Percentiles rank a stretch among this genome's conserved stretches.
Evolutionary conservation across 2,797 vertebrate genomes (phyloP).

Genomic region (Molossus molossus): DNA sequence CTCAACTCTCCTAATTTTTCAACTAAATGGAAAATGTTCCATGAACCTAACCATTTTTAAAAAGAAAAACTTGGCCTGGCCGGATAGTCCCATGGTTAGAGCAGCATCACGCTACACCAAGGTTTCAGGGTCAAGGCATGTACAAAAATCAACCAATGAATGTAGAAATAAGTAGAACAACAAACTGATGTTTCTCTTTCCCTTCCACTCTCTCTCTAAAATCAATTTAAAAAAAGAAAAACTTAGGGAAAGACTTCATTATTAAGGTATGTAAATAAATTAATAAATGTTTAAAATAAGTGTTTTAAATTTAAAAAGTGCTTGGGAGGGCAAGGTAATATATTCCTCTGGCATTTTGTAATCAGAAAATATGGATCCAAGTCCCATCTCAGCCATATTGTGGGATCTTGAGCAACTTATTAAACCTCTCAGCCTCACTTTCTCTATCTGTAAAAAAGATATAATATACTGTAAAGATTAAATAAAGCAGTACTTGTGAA

Average conservation of each 20-base stretch:
- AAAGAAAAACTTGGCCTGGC: not conserved
- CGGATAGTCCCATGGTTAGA: not conserved
- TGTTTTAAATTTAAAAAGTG: not conserved
- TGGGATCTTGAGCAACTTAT: constrained; percentile 2
- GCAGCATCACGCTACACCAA: not conserved
- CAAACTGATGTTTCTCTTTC: not conserved
- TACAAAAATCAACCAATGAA: not conserved
- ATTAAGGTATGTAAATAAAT: not conserved
- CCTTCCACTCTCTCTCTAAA: not conserved
- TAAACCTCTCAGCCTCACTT: constrained; percentile 39
- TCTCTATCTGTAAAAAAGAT: constrained; percentile 41
- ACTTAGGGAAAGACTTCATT: not conserved
- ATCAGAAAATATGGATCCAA: constrained; percentile 43
- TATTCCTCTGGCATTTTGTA: not conserved
- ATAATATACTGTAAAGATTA: not conserved
- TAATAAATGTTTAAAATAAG: not conserved
- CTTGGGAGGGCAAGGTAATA: not conserved
- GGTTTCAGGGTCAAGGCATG: not conserved
- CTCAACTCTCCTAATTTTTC: constrained; percentile 11
- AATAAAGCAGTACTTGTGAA: not conserved
- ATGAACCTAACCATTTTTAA: not conserved
- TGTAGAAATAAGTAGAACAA: not conserved
- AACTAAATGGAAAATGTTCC: constrained; percentile 38
- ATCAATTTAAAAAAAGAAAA: not conserved
- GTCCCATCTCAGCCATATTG: not conserved